Evolutionary conservation across 2,113 vertebrate species (phyloP).

Genomic region (Gymnarchus niloticus): DNA sequence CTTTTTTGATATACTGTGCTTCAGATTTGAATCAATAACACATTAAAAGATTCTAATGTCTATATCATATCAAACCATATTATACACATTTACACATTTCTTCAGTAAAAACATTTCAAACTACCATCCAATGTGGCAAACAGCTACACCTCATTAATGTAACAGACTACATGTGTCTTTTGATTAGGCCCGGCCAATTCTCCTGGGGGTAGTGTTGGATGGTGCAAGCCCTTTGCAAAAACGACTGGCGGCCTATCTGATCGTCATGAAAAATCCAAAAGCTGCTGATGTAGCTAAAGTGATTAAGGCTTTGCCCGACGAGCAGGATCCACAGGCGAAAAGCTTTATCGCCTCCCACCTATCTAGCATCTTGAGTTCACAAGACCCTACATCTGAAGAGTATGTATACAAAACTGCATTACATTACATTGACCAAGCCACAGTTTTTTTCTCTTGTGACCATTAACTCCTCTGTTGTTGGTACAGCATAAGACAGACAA

Average conservation of each 20-base stretch:
- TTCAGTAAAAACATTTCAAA: neutral
- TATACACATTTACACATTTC: neutral
- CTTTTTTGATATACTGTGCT: neutral
- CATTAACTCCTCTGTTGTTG: neutral
- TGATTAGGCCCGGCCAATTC: conserved; percentile 59
- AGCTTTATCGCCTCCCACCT: conserved; percentile 84
- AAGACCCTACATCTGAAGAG: conserved; percentile 61
- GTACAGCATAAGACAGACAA: conserved; percentile 67
- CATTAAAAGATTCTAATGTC: neutral
- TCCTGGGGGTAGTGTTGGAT: conserved; percentile 70
- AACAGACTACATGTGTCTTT: neutral
- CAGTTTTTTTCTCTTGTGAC: neutral
- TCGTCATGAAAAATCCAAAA: conserved; percentile 79
- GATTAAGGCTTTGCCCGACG: conserved; percentile 52
- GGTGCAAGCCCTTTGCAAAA: conserved; percentile 65
- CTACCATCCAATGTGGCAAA: neutral
- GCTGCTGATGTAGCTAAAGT: conserved; percentile 64
- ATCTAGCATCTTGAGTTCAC: conserved; percentile 77
- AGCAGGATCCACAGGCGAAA: conserved; percentile 74
- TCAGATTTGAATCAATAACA: neutral
- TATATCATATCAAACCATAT: neutral
- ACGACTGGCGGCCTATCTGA: conserved; percentile 82
- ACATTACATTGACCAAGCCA: neutral
- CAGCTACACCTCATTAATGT: neutral
- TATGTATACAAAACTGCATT: conserved; percentile 53